These are phyloP conservation scores for Molossus molossus DNA, from an alignment of 2,797 vertebrate species.

Conservation along the genomic window DNA sequence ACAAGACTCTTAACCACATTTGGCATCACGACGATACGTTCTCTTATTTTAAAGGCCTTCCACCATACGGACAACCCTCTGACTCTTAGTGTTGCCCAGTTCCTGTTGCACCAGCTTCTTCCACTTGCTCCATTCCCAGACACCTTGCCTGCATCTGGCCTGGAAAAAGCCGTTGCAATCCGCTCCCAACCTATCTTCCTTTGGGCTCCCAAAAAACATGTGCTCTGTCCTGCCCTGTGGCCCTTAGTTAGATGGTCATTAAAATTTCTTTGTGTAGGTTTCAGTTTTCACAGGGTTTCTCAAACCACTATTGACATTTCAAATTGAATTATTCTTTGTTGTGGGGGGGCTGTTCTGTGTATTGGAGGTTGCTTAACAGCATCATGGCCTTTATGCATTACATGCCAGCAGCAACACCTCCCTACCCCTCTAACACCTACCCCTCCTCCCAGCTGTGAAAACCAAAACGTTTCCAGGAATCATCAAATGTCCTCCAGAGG, in stretches of 20 bases:
- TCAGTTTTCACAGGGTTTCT: neutral
- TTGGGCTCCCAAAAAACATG: neutral
- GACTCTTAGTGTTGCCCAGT: neutral
- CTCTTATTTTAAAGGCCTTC: neutral
- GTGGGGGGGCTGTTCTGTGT: neutral
- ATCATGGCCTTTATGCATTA: neutral
- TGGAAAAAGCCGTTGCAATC: neutral
- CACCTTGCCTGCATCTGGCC: neutral
- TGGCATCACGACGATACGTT: neutral
- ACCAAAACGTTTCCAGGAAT: neutral
- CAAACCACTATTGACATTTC: neutral
- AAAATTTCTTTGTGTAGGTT: neutral
- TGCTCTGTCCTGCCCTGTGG: neutral
- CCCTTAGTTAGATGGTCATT: neutral
- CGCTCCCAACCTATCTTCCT: neutral
- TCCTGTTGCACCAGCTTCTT: neutral
- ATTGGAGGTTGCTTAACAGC: neutral
- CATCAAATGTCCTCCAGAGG: neutral
- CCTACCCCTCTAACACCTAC: neutral
- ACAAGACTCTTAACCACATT: neutral
- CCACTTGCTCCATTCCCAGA: neutral
- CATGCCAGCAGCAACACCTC: neutral
- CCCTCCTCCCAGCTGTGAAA: neutral
- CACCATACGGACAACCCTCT: no score
- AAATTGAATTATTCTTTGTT: neutral